These are phyloP conservation scores for Polydrusus cervinus DNA, from an alignment of 2,888 invertebrate species.

Conservation along the genomic window DNA sequence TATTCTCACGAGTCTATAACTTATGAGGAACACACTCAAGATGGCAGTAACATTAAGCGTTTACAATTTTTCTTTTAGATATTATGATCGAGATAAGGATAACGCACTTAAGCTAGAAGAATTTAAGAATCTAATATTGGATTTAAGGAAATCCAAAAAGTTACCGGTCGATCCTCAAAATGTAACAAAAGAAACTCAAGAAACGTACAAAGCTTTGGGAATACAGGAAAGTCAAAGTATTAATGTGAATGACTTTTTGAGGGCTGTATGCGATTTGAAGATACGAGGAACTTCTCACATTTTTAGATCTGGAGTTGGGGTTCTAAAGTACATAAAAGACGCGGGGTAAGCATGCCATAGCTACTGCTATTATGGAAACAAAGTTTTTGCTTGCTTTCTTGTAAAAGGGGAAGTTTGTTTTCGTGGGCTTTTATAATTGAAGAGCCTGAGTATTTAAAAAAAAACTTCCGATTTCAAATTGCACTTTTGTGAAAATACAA, in stretches of 20 bases:
- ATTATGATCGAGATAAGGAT: slow-evolving; percentile 75
- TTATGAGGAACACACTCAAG: too few species aligned
- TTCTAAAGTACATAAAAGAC: slow-evolving; percentile 63
- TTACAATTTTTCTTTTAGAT: too few species aligned
- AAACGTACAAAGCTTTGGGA: slow-evolving; percentile 63
- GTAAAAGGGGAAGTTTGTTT: too few species aligned
- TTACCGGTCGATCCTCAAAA: slow-evolving; percentile 73
- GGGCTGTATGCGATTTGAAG: slow-evolving; percentile 78
- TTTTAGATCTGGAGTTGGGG: slow-evolving; percentile 75
- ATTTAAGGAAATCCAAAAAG: slow-evolving; percentile 74
- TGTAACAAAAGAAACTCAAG: slow-evolving; percentile 74
- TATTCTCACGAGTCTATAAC: too few species aligned
- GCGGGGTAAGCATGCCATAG: slow-evolving; percentile 36
- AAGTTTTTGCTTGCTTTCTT: too few species aligned
- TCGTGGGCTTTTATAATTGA: too few species aligned
- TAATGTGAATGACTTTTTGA: slow-evolving; percentile 73
- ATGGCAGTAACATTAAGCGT: too few species aligned
- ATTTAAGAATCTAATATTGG: slow-evolving; percentile 75
- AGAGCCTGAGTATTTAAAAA: too few species aligned
- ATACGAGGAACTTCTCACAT: slow-evolving; percentile 80
- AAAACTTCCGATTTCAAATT: too few species aligned
- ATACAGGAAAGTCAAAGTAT: slow-evolving; percentile 67
- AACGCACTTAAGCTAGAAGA: slow-evolving; percentile 74
- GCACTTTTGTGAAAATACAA: too few species aligned
- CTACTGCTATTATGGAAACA: too few species aligned